A percentile compares a stretch with the other conserved stretches of the same genome.
Evolutionary conservation across 2,888 invertebrate species (phyloP).

Genomic region (Agonopterix arenella): DNA sequence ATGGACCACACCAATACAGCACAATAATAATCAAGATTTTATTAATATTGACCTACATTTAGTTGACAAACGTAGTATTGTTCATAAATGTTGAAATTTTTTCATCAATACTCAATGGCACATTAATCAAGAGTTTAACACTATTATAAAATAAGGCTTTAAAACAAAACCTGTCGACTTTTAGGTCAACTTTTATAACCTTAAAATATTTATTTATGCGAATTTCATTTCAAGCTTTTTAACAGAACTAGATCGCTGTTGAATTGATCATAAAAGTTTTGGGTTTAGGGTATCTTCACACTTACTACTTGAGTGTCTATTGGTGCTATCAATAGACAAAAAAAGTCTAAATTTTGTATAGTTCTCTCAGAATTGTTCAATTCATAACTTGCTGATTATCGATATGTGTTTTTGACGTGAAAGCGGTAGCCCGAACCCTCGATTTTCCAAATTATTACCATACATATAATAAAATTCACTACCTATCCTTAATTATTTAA

Average conservation of each 20-base stretch:
- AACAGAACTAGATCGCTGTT: slow-evolving; percentile 16
- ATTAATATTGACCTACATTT: slow-evolving; percentile 29
- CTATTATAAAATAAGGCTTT: not conserved
- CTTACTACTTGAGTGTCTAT: too few species aligned
- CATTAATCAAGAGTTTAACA: too few species aligned
- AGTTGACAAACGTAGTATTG: slow-evolving; percentile 30
- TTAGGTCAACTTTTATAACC: slow-evolving; percentile 1
- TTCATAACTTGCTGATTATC: too few species aligned
- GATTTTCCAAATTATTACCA: too few species aligned
- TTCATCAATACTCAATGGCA: slow-evolving; percentile 5
- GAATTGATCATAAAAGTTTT: slow-evolving; percentile 16
- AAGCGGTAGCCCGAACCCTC: too few species aligned
- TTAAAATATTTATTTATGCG: not conserved
- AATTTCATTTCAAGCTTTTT: not conserved
- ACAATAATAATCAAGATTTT: slow-evolving; percentile 15
- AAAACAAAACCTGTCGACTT: not conserved
- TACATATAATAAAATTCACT: too few species aligned
- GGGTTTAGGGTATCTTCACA: not conserved
- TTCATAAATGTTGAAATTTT: slow-evolving; percentile 13
- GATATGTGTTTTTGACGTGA: too few species aligned
- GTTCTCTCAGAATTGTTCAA: too few species aligned
- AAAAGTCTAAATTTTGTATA: too few species aligned
- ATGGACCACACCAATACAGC: slow-evolving; percentile 15
- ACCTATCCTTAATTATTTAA: too few species aligned
- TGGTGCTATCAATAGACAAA: too few species aligned